Evolutionary conservation across 2,888 invertebrate species (phyloP).

Genomic region (Lepetodrilus schrolli): DNA sequence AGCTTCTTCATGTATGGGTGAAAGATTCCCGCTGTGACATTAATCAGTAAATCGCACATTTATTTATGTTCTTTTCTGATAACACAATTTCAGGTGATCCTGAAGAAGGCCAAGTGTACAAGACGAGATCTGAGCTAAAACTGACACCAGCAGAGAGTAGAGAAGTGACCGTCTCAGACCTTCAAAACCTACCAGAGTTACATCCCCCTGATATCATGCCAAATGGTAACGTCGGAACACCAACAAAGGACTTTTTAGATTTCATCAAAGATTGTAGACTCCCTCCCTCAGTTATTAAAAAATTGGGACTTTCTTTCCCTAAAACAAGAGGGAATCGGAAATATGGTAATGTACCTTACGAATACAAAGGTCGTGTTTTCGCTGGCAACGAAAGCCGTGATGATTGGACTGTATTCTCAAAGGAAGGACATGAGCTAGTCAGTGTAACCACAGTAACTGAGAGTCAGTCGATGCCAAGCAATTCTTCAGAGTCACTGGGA

Average conservation of each 20-base stretch:
- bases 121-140: conserved; percentile 62
- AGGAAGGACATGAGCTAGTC: conserved; percentile 34
- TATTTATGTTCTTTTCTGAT: too few relatives aligned
- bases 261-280: conserved; percentile 76
- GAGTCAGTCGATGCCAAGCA: background rate
- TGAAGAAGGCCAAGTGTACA: conserved; percentile 38
- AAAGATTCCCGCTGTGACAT: too few relatives aligned
- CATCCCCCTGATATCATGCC: conserved; percentile 76
- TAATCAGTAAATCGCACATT: too few relatives aligned
- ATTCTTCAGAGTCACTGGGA: background rate
- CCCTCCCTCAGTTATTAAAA: conserved; percentile 76
- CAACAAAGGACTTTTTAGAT: conserved; percentile 76
- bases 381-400: background rate
- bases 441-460: conserved; percentile 1
- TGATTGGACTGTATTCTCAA: conserved; percentile 22
- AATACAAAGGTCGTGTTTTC: conserved; percentile 63
- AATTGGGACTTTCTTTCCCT: conserved; percentile 75
- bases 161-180: conserved; percentile 62
- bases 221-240: conserved; percentile 79
- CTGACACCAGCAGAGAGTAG: conserved; percentile 63
- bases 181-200: conserved; percentile 68
- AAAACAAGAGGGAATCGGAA: conserved; percentile 70
- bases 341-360: conserved; percentile 76
- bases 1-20: too few relatives aligned
- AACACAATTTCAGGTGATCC: background rate